Evolutionary conservation across 2,113 vertebrate species (phyloP).

Genomic region (Microcebus murinus): DNA sequence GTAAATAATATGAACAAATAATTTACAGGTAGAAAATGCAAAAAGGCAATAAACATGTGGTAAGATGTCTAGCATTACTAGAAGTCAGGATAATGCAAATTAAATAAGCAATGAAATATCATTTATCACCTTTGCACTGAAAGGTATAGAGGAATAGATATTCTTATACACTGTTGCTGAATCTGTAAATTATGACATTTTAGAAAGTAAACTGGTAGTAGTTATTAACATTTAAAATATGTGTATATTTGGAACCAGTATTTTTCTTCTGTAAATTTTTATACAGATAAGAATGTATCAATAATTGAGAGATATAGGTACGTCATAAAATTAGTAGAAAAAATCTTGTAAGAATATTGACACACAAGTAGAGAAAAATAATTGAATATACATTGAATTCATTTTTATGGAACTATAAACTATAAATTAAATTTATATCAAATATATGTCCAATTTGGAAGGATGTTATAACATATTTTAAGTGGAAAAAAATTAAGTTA

Average conservation of each 20-base stretch:
- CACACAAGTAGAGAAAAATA: neutral
- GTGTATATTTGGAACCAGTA: neutral
- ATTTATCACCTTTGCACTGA: neutral
- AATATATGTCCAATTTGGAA: neutral
- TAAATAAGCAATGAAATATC: neutral
- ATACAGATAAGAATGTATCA: neutral
- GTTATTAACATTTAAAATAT: constrained; percentile 29
- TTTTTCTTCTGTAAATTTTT: neutral
- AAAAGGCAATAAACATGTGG: neutral
- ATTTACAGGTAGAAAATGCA: neutral
- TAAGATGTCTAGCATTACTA: neutral
- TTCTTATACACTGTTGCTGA: neutral
- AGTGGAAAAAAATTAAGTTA: neutral
- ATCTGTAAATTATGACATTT: neutral
- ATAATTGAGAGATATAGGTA: neutral
- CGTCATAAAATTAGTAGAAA: neutral
- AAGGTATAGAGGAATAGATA: neutral
- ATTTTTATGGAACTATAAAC: neutral
- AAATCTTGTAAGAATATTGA: neutral
- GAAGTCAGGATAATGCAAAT: neutral
- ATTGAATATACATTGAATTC: neutral
- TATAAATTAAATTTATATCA: neutral
- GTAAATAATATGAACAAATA: neutral
- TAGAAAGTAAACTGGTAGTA: neutral
- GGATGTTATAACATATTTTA: neutral